A percentile compares a stretch with the other conserved stretches of the same genome.
Evolutionary conservation across 2,797 vertebrate genomes (phyloP).

Genomic region (Artibeus jamaicensis): DNA sequence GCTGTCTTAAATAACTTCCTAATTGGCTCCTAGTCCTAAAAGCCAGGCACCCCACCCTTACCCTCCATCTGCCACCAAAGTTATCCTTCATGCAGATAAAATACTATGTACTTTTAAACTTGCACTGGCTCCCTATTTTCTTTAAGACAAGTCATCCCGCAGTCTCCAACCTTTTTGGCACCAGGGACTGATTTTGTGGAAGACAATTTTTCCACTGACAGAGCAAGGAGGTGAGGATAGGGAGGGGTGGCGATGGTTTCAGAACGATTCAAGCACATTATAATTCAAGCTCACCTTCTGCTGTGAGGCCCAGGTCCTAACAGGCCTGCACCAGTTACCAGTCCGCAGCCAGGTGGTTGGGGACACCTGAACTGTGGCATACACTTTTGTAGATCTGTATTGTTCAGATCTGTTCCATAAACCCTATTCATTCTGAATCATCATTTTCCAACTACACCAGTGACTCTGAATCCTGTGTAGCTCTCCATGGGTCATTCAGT

Average conservation of each 20-base stretch:
- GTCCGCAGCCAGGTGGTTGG: not conserved
- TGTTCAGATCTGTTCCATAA: not conserved
- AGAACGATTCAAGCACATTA: not conserved
- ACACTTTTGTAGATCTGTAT: not conserved
- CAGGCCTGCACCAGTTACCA: not conserved
- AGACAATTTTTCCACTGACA: not conserved
- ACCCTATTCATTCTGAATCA: not conserved
- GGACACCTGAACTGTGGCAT: not conserved
- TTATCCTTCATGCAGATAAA: not conserved
- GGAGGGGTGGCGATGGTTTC: not conserved
- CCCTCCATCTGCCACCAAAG: not conserved
- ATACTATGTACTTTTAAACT: not conserved
- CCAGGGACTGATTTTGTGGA: not conserved
- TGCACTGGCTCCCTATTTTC: not conserved
- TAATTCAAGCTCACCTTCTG: not conserved
- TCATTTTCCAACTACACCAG: not conserved
- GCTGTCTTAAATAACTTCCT: not conserved
- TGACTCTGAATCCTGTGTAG: not conserved
- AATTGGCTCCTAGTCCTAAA: not conserved
- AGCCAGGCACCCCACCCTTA: not conserved
- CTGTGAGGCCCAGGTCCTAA: not conserved
- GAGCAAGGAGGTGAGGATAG: too few species aligned
- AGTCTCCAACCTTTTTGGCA: not conserved
- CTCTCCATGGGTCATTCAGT: not conserved
- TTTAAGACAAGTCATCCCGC: not conserved